Evolutionary conservation across 2,888 invertebrate species (phyloP).

Genomic region (Rhamphomyia laevipes): DNA sequence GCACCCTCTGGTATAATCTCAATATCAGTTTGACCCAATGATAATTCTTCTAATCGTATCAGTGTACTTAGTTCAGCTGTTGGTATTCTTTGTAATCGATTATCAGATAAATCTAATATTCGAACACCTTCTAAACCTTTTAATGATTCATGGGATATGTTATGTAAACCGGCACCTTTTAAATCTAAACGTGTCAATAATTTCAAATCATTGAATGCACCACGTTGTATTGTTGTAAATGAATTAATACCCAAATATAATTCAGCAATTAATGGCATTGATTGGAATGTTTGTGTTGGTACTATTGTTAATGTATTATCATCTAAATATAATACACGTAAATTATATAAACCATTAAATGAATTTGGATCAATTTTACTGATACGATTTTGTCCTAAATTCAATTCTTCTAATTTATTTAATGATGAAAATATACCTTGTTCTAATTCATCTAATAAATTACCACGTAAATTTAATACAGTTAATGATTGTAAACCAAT

Average conservation of each 20-base stretch:
- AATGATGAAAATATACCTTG: constrained; percentile 62
- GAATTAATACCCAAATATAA: constrained; percentile 74
- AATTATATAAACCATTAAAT: constrained; percentile 61
- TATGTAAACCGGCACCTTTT: constrained; percentile 66
- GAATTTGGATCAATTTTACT: constrained; percentile 65
- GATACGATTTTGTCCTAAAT: constrained; percentile 76
- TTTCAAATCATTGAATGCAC: constrained; percentile 65
- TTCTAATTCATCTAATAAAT: constrained; percentile 67
- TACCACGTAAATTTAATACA: constrained; percentile 68
- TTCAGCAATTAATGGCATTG: constrained; percentile 68
- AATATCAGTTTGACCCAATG: constrained; percentile 75
- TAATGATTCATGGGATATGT: constrained; percentile 65
- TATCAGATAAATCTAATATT: constrained; percentile 67
- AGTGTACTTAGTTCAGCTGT: constrained; percentile 60
- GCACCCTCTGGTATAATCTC: constrained; percentile 55
- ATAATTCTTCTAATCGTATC: constrained; percentile 64
- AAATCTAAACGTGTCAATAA: constrained; percentile 65
- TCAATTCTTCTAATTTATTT: constrained; percentile 68
- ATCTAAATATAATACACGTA: constrained; percentile 69
- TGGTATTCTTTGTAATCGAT: constrained; percentile 61
- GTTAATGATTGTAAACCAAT: constrained; percentile 64
- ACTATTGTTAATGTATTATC: constrained; percentile 70
- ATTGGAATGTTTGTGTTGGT: constrained; percentile 60
- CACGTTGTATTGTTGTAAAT: constrained; percentile 62
- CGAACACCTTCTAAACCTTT: constrained; percentile 64